Evolutionary conservation across 1,140 invertebrate species (phyloP).

Genomic region (Colletes gigas): DNA sequence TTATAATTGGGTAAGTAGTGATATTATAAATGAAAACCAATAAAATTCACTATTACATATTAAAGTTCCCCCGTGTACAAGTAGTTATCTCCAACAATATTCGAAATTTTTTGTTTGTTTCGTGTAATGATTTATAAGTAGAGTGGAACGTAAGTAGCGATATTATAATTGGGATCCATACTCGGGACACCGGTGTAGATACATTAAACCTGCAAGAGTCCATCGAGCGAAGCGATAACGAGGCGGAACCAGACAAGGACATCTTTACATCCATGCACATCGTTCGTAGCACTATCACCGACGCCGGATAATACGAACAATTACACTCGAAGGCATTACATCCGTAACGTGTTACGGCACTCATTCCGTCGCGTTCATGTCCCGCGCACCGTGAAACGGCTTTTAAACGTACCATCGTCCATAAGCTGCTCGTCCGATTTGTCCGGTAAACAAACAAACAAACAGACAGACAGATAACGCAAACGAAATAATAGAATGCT

Average conservation of each 20-base stretch:
- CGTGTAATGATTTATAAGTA: no score
- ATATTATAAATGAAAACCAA: no score
- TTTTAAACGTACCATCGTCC: conserved; percentile 17
- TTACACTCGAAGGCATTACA: conserved; percentile 7
- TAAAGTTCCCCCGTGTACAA: no score
- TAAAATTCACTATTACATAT: no score
- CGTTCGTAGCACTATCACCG: background rate
- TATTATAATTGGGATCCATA: no score
- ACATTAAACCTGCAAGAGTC: background rate
- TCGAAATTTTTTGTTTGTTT: no score
- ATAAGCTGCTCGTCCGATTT: conserved; percentile 23
- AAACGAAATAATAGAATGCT: background rate
- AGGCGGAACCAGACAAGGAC: background rate
- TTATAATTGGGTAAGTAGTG: no score
- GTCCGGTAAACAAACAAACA: conserved; percentile 8
- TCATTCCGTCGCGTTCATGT: background rate
- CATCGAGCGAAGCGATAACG: conserved; percentile 10
- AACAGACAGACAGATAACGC: background rate
- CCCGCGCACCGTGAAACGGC: conserved; percentile 3
- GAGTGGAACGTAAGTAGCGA: no score
- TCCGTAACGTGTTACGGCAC: background rate
- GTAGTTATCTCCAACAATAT: no score
- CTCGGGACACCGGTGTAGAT: no score
- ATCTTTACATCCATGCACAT: conserved; percentile 23
- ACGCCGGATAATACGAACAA: conserved; percentile 30